A percentile compares a stretch with the other conserved stretches of the same genome.
phyloP scores from a whole-genome alignment of 2,113 vertebrate genomes.

The Archilochus colubris region DNA sequence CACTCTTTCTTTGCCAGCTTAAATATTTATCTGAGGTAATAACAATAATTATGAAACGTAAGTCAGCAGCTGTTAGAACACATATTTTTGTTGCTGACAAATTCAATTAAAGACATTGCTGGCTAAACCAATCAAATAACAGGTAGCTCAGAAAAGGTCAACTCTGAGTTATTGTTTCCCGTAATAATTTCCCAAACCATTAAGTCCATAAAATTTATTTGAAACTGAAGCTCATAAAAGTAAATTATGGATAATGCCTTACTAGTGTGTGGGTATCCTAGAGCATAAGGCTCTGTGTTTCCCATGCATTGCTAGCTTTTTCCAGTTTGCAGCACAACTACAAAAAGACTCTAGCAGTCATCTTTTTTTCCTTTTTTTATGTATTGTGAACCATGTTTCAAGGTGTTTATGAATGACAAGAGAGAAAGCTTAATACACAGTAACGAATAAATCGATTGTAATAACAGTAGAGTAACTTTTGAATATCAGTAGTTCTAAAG shows the following conservation, averaged over 20 bases:
- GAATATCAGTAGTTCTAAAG: not conserved
- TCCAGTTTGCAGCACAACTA: not conserved
- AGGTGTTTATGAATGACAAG: not conserved
- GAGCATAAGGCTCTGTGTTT: not conserved
- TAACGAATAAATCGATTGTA: not conserved
- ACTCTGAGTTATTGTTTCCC: constrained; percentile 65
- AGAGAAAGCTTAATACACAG: not conserved
- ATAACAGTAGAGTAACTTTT: not conserved
- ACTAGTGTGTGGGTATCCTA: constrained; percentile 1
- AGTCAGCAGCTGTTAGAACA: constrained; percentile 54
- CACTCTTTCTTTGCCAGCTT: constrained; percentile 17
- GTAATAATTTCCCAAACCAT: constrained; percentile 75
- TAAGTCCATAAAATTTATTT: constrained; percentile 68
- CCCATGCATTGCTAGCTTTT: not conserved
- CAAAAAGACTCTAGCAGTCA: not conserved
- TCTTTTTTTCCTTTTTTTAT: no score
- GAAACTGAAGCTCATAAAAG: constrained; percentile 62
- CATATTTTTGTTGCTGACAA: constrained; percentile 70
- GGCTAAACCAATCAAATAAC: constrained; percentile 60
- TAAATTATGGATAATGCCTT: constrained; percentile 62
- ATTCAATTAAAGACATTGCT: constrained; percentile 68
- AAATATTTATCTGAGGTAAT: constrained; percentile 69
- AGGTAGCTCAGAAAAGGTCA: constrained; percentile 69
- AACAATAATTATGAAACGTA: constrained; percentile 68
- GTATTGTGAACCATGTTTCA: not conserved